Evolutionary conservation across 2,113 vertebrate genomes (phyloP).

Genomic region (Athene cunicularia): DNA sequence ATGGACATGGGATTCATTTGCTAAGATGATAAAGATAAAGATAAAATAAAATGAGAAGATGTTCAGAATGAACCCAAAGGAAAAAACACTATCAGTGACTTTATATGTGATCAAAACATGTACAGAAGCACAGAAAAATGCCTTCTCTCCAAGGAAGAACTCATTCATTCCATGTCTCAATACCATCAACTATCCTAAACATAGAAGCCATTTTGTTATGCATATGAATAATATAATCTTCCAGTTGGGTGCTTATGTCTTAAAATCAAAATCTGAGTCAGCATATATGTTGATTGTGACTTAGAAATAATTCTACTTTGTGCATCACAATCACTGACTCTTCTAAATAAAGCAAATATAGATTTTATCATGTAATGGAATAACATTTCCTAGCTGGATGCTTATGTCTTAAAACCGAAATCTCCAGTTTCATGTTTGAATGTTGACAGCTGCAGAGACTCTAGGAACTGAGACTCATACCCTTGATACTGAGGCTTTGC

Average conservation of each 20-base stretch:
- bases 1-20: background rate
- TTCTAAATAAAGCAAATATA: constrained; percentile 30
- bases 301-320: background rate
- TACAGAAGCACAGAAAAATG: background rate
- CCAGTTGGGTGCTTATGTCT: background rate
- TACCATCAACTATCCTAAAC: background rate
- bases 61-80: background rate
- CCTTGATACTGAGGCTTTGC: constrained; percentile 24
- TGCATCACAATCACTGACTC: background rate
- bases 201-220: background rate
- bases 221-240: background rate
- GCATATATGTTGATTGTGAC: background rate
- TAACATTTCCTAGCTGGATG: constrained; percentile 8
- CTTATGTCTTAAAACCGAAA: constrained; percentile 40
- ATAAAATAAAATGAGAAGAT: background rate
- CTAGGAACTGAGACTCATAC: background rate
- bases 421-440: constrained; percentile 28
- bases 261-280: constrained; percentile 13
- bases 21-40: background rate
- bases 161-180: background rate
- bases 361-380: constrained; percentile 39
- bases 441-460: constrained; percentile 47
- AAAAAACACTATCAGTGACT: background rate
- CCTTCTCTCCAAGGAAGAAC: background rate
- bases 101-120: background rate